Conservation (phyloP, 2,888 invertebrate genomes). For the Eupithecia dodoneata region DNA sequence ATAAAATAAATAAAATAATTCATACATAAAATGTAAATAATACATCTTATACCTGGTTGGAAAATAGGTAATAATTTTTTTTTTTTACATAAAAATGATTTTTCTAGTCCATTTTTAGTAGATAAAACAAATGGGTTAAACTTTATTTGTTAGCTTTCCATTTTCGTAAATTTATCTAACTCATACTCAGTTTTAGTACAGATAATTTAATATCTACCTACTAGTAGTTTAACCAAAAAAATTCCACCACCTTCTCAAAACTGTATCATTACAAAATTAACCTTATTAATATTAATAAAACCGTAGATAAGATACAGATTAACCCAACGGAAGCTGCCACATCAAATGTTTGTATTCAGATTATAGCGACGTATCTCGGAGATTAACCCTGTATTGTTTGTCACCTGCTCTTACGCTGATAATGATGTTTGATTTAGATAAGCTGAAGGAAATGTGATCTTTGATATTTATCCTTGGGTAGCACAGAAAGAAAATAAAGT, state of each 20-base stretch:
- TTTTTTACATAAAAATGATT: no score
- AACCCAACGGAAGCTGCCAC: constrained; percentile 77
- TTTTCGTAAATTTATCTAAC: no score
- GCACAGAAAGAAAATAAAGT: not conserved
- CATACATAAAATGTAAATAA: no score
- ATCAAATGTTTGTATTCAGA: constrained; percentile 70
- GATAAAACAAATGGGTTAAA: not conserved
- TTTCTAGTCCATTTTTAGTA: not conserved
- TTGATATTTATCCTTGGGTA: not conserved
- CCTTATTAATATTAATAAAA: constrained; percentile 57
- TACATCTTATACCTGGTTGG: no score
- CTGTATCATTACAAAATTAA: constrained; percentile 52
- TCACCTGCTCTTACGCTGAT: constrained; percentile 73
- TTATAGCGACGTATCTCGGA: constrained; percentile 73
- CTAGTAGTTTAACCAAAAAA: not conserved
- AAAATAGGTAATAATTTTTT: not conserved
- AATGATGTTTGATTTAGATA: constrained; percentile 74
- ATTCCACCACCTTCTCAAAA: not conserved
- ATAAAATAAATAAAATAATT: no score
- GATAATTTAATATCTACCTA: no score
- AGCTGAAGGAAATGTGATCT: constrained; percentile 5
- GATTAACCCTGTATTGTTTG: constrained; percentile 75
- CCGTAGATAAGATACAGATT: constrained; percentile 70
- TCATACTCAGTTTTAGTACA: no score
- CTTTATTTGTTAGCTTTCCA: not conserved